Conservation (phyloP, 1,140 invertebrate genomes). For the Zaprionus vittiger region DNA sequence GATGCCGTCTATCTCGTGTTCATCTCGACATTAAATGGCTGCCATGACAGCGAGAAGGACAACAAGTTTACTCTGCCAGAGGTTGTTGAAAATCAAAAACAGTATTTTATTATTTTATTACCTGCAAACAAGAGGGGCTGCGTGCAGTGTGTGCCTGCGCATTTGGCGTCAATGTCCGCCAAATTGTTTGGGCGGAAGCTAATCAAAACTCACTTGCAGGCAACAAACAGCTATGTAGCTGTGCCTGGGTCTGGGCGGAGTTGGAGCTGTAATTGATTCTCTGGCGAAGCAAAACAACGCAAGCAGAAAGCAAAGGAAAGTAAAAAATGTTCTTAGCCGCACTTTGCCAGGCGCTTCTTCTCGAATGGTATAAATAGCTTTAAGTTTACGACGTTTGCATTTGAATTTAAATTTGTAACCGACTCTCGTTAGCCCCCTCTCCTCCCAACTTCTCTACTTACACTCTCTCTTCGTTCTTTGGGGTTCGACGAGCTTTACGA, state of each 20-base stretch:
- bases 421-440: background rate
- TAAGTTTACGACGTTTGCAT: constrained; percentile 72
- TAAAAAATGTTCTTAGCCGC: constrained; percentile 53
- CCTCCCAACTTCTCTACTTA: no score
- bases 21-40: constrained; percentile 37
- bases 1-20: constrained; percentile 4
- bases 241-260: constrained; percentile 9
- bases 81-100: constrained; percentile 54
- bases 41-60: constrained; percentile 47
- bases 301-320: background rate
- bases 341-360: constrained; percentile 14
- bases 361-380: constrained; percentile 67
- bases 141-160: background rate
- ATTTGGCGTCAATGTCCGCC: constrained; percentile 26
- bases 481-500: constrained; percentile 42
- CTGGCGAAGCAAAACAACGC: constrained; percentile 26
- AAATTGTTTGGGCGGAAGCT: constrained; percentile 64
- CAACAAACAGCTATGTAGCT: constrained; percentile 14
- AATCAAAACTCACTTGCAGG: constrained; percentile 76
- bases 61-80: background rate
- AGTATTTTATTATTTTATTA: constrained; percentile 76
- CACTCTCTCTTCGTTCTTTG: constrained; percentile 12
- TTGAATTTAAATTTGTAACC: constrained; percentile 39
- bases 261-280: constrained; percentile 67
- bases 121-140: constrained; percentile 36